A percentile compares a stretch with the other conserved stretches of the same genome.
These are phyloP conservation scores for Melinaea marsaeus DNA, from an alignment of 2,888 invertebrate genomes.

Conservation along the genomic window DNA sequence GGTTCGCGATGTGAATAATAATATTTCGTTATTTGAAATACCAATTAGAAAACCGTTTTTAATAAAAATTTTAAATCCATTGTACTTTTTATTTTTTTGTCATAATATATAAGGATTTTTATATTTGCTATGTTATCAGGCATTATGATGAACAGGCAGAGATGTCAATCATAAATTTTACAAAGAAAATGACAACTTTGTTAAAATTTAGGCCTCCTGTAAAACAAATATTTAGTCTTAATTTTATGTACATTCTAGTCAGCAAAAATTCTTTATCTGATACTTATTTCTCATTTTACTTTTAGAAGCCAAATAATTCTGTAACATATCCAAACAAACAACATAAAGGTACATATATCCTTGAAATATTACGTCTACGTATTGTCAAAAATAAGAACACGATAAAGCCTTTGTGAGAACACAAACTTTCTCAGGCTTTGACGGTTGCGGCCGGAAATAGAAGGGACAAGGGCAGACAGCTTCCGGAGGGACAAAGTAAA, in stretches of 20 bases:
- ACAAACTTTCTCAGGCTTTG: constrained; percentile 53
- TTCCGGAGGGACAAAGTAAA: constrained; percentile 58
- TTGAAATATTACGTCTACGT: not conserved
- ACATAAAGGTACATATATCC: too few species aligned
- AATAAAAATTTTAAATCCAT: not conserved
- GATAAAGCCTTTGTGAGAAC: constrained; percentile 18
- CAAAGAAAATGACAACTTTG: too few species aligned
- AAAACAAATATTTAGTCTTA: too few species aligned
- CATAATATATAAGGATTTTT: too few species aligned
- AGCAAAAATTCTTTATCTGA: too few species aligned
- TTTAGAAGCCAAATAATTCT: not conserved
- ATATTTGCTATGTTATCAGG: too few species aligned
- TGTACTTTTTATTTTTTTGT: too few species aligned
- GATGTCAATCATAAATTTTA: too few species aligned
- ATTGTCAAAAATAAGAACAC: constrained; percentile 7
- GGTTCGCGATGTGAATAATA: not conserved
- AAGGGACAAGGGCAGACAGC: constrained; percentile 63
- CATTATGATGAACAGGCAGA: too few species aligned
- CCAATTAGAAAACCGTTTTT: not conserved
- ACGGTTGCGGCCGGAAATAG: constrained; percentile 63
- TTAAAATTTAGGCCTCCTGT: too few species aligned
- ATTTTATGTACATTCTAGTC: too few species aligned
- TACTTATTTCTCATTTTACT: not conserved
- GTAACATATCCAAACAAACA: too few species aligned
- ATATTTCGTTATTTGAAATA: not conserved